Base-by-base conservation (phyloP, 2,888 invertebrate genomes). In the Cantharis nigra region DNA sequence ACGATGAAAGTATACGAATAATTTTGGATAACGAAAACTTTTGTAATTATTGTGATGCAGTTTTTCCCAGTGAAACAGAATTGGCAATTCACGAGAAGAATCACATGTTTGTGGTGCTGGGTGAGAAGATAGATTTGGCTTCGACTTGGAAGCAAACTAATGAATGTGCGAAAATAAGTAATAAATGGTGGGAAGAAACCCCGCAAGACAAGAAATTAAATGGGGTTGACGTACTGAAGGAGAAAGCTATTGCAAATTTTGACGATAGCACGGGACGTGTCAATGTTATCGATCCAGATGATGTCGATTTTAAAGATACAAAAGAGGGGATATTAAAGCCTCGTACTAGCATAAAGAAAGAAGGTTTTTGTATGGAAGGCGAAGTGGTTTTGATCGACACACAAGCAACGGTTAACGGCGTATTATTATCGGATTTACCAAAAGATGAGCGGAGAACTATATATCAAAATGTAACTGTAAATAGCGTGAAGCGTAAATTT, bases 381-480 rank as follows among this genome's bases (percentile, higher is more conserved):
- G 81, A 81, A 74, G 82, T 85, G 9, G 79, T 82, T 16, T 77
- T 85, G 30, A 80, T 83, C 0, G 80, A 83, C 67, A 81, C 79
- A 1, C 83, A 84, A 76, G 85, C 87, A 0, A 83, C 83, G 70
- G 85, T 88, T 0, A 87, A 88, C 72, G 88, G 87, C 2, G 79
- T 86, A 10, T 82, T 84, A 7, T 79, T 89, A 62, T 84, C 85
- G 1, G 86, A 87, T 65, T 86, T 87, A 72, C 81, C 86, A 1
- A 89, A 88, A 83, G 87, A 87, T 23, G 87, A 87, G 76, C 82
- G 89, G 9, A 85, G 86, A 70, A 80, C 83, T 0, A 86, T 87
- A 72, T 89, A 87, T 75, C 85, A 85, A 78, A 84, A 85, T n/a
- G 86, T 88, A 80, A 80, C 85, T 18, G 84, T 89, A 18, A 86